Evolutionary conservation across 2,797 vertebrate species (phyloP), one percentile per base, ranked within the genome.

Genomic region (Benthosema pterotum): DNA sequence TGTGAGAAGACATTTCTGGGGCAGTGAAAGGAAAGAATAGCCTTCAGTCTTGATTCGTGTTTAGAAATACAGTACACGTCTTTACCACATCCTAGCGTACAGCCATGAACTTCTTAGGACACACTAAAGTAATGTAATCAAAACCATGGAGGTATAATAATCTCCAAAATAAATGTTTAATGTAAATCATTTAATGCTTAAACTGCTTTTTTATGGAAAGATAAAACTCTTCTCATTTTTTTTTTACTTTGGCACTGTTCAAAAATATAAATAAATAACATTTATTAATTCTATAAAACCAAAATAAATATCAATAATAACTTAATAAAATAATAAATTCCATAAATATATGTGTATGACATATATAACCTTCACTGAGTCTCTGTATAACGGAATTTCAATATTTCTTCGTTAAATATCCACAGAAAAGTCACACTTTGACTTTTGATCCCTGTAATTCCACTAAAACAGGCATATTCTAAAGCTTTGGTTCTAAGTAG

Each of bases 291-390:
- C 89, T 88, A 89, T 86, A 93, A 92, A 91, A 83, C 89, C 83
- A 89, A 93, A 79, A 93, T 90, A 97, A 98, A 97, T 97, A 97
- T 91, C 90, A 96, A 94, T 65, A 94, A 95, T 97, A 98, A 97
- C 89, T 98, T 97, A 92, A 80, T 84, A 79, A 91, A 92, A 91
- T 92, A 79, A 71, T 38, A 60, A 38, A 69, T 70, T 93, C 89
- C 92, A 95, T 96, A 97, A 96, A 97, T 96, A 87, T 89, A 25
- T 5, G 22, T 25, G 22, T 25, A 25, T 5, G 22, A 3, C 5
- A 89, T 71, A 32, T 65, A 67, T 38, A 38, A 11, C 55, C 12
- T 51, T 25, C 1, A 1, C 19, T 52, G 52, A 42, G 53, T 51
- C 15, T 63, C 42, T 48, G 18, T 63, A 18, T 14, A 64, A 43